phyloP scores from a whole-genome alignment of 2,797 vertebrate genomes.

The Martes flavigula region DNA sequence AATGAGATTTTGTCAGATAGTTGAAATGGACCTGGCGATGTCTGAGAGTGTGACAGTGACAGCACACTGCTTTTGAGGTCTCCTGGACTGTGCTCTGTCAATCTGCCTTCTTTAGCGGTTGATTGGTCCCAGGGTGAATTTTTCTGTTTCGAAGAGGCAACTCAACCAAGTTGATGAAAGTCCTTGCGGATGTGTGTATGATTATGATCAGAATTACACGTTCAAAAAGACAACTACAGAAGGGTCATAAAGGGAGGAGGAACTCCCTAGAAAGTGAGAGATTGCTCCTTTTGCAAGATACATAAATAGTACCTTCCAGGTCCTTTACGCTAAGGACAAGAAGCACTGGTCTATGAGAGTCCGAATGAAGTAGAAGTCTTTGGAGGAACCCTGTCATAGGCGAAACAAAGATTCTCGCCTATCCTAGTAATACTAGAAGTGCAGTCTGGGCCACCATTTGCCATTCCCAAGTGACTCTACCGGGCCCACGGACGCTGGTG shows the following conservation, averaged over 20 bases:
- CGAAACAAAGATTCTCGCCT: background rate
- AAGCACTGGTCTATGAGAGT: background rate
- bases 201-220: background rate
- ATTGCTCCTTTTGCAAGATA: background rate
- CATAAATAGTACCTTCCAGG: background rate
- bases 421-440: background rate
- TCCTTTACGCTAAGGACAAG: background rate
- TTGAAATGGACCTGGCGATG: constrained; percentile 1
- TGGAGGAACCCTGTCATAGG: background rate
- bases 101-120: background rate
- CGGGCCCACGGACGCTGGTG: background rate
- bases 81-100: background rate
- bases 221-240: constrained; percentile 29
- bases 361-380: background rate
- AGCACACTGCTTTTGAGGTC: background rate
- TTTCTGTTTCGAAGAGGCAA: background rate
- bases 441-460: background rate
- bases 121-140: background rate
- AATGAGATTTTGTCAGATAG: background rate
- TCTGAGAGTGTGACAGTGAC: background rate
- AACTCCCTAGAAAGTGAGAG: background rate
- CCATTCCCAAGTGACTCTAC: background rate
- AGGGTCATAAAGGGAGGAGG: background rate
- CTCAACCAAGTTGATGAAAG: background rate
- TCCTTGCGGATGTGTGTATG: background rate